Conservation (phyloP, 2,888 invertebrate species). For the Ryuthela nishihirai region DNA sequence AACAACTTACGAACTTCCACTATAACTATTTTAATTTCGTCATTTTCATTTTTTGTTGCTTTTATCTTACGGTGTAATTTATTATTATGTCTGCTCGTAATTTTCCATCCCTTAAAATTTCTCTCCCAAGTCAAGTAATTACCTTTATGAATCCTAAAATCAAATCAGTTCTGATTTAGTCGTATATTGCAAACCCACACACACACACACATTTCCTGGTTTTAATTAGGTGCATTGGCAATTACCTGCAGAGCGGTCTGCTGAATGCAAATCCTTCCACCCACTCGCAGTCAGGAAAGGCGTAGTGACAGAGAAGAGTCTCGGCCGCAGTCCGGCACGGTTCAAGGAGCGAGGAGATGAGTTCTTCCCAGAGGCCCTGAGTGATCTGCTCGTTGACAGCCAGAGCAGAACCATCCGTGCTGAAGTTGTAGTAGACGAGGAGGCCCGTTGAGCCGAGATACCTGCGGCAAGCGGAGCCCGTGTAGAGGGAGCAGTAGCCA, state of each 20-base stretch:
- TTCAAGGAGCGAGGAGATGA: slow-evolving; percentile 71
- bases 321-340: slow-evolving; percentile 84
- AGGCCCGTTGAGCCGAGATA: slow-evolving; percentile 59
- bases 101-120: too few relatives aligned
- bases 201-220: too few relatives aligned
- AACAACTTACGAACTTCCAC: too few relatives aligned
- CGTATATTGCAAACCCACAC: too few relatives aligned
- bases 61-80: too few relatives aligned
- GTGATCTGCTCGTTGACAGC: slow-evolving; percentile 82
- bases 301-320: slow-evolving; percentile 85
- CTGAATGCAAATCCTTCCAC: slow-evolving; percentile 62
- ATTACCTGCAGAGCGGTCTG: slow-evolving; percentile 68
- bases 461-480: slow-evolving; percentile 69
- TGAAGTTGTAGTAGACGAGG: slow-evolving; percentile 71
- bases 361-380: slow-evolving; percentile 76
- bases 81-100: too few relatives aligned
- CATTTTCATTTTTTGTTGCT: too few relatives aligned
- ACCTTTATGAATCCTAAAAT: too few relatives aligned
- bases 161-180: too few relatives aligned
- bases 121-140: too few relatives aligned
- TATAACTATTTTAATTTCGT: too few relatives aligned
- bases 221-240: too few relatives aligned
- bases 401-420: slow-evolving; percentile 61
- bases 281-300: slow-evolving; percentile 77
- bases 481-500: slow-evolving; percentile 82